Conservation (phyloP, 2,888 invertebrate genomes). For the Lasioglossum oenotherae region DNA sequence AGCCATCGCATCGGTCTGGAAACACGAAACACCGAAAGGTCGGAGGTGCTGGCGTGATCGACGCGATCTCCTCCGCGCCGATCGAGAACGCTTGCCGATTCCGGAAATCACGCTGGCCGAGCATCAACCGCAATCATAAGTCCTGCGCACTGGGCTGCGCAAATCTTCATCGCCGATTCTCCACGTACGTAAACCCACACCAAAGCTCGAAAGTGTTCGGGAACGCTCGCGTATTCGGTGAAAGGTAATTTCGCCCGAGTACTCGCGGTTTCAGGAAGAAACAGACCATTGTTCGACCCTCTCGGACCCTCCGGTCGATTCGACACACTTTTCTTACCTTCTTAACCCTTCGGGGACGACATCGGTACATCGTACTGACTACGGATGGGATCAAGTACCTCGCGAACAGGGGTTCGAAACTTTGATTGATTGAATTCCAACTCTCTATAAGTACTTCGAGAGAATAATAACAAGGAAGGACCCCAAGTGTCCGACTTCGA, state of each 20-base stretch:
- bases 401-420: too few relatives aligned
- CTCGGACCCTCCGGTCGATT: neutral
- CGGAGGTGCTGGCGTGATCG: slow-evolving; percentile 11
- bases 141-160: neutral
- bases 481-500: too few relatives aligned
- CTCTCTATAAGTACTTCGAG: too few relatives aligned
- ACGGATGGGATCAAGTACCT: too few relatives aligned
- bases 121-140: slow-evolving; percentile 3
- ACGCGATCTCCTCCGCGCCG: neutral
- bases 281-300: neutral
- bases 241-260: neutral
- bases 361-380: too few relatives aligned
- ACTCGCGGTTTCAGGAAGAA: neutral
- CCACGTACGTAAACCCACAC: slow-evolving; percentile 5
- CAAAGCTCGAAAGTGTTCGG: neutral
- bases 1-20: slow-evolving; percentile 37
- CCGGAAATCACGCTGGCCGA: slow-evolving; percentile 27
- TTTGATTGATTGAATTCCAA: too few relatives aligned
- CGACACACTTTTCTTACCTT: neutral
- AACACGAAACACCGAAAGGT: slow-evolving; percentile 39
- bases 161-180: neutral
- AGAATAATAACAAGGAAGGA: too few relatives aligned
- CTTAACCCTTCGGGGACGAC: too few relatives aligned
- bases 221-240: neutral
- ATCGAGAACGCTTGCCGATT: neutral